phyloP scores from a whole-genome alignment of 2,113 vertebrate species.

The Neomonachus schauinslandi region DNA sequence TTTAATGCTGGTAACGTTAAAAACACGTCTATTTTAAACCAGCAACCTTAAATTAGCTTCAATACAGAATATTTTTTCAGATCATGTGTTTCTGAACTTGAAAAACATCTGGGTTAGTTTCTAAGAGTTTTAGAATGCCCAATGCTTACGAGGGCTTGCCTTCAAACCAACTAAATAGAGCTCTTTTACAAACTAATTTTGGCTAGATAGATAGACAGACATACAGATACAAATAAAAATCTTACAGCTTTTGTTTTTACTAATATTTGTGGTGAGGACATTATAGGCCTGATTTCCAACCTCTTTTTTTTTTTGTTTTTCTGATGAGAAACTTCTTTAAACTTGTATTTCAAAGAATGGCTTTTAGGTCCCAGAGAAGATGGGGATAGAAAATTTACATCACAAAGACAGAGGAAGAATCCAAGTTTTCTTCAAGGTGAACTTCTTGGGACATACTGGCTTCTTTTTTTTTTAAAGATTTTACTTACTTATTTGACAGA shows the following conservation, averaged over 20 bases:
- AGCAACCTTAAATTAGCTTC: background rate
- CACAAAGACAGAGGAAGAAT: background rate
- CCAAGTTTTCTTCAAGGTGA: background rate
- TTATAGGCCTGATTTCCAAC: background rate
- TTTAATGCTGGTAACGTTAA: background rate
- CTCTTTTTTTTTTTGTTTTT: background rate
- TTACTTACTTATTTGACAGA: too few species aligned
- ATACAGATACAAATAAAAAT: background rate
- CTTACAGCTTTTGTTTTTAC: background rate
- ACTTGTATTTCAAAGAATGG: background rate
- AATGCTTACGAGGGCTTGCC: background rate
- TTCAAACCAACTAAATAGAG: background rate
- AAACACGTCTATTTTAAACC: background rate
- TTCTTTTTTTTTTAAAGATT: background rate
- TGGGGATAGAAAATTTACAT: background rate
- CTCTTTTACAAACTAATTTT: background rate
- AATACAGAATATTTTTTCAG: background rate
- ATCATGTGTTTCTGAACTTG: background rate
- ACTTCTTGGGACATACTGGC: background rate
- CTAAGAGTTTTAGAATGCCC: background rate
- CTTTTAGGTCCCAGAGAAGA: background rate
- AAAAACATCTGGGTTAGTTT: background rate
- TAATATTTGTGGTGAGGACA: background rate
- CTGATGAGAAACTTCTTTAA: background rate
- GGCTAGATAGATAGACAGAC: background rate